Base-by-base conservation (phyloP, 2,797 vertebrate species). In the Distichodus sexfasciatus region DNA sequence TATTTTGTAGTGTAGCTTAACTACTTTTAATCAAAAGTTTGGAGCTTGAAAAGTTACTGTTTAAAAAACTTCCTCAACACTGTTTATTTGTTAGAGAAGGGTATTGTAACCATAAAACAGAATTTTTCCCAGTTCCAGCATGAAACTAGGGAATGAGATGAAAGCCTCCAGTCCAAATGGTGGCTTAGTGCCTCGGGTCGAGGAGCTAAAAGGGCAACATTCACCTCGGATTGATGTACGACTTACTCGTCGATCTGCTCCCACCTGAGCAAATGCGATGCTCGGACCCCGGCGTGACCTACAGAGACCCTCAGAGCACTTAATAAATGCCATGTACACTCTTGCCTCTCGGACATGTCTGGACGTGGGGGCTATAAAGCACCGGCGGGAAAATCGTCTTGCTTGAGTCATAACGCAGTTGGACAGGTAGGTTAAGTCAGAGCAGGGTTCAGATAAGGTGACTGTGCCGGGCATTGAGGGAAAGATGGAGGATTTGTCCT, bases 371-470 rank as follows among this genome's bases (percentile, higher is more conserved):
- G 79, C 66, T 66, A 81, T 69, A 24, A n/a, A 55, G 67, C 53
- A 80, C 77, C 75, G 47, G 5, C 68, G 75, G 81, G 76, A 81
- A 54, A 77, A 29, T 84, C 81, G 71, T 53, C 61, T 69, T 72
- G 65, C 11, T 53, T 43, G 78, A 74, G 69, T 71, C 28, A 38
- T 83, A 83, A 86, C 77, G 53, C 75, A 74, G 72, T 79, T 60
- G 64, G 82, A 85, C 83, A 63, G 81, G 72, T 76, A 76, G 77
- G 77, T 76, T 72, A 76, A 83, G 74, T 81, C 63, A 76, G 43
- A 72, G 81, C 75, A 67, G 54, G 58, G 29, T 67, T 71, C 74
- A 54, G 40, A 50, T 54, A 66, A 17, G 57, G 57, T 17, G 44
- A 69, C 69, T 44, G 4, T 38, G 75, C 35, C 48, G 31, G 40